These are phyloP conservation scores for Zoanthus sociatus DNA, from an alignment of 92 coral and sea anemone species.

Conservation along the genomic window DNA sequence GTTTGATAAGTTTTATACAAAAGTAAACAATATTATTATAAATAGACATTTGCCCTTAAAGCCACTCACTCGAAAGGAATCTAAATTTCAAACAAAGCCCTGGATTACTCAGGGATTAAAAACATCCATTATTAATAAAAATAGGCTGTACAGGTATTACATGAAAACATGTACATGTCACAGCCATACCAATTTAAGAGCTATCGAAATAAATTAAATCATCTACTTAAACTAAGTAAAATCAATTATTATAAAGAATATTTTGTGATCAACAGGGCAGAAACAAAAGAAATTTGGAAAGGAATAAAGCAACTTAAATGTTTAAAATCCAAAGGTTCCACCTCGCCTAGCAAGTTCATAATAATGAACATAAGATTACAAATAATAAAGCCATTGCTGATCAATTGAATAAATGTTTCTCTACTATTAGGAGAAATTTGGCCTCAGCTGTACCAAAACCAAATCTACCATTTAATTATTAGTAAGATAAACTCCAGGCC, in stretches of 20 bases:
- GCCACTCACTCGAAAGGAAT: constrained; percentile 39
- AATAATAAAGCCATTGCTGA: constrained; percentile 30
- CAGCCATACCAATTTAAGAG: background rate
- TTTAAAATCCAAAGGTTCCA: background rate
- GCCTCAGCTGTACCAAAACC: constrained; percentile 16
- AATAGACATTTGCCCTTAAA: constrained; percentile 53
- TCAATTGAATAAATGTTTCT: constrained; percentile 43
- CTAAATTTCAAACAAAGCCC: constrained; percentile 13
- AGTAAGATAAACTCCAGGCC: constrained; percentile 27
- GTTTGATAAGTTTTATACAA: constrained; percentile 41
- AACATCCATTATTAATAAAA: constrained; percentile 50
- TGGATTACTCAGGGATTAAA: constrained; percentile 49
- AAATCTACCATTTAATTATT: background rate
- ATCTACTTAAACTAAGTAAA: too few relatives aligned
- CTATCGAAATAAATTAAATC: too few relatives aligned
- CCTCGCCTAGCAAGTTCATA: constrained; percentile 33
- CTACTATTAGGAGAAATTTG: constrained; percentile 40
- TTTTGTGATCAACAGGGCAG: background rate
- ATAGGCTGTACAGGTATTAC: constrained; percentile 50
- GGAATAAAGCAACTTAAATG: background rate
- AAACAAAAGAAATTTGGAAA: constrained; percentile 38
- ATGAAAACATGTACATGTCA: constrained; percentile 20
- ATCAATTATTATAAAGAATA: constrained; percentile 9
- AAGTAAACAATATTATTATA: background rate
- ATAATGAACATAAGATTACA: background rate